Evolutionary conservation across 2,797 vertebrate genomes (phyloP).

Genomic region (Liasis olivaceus): DNA sequence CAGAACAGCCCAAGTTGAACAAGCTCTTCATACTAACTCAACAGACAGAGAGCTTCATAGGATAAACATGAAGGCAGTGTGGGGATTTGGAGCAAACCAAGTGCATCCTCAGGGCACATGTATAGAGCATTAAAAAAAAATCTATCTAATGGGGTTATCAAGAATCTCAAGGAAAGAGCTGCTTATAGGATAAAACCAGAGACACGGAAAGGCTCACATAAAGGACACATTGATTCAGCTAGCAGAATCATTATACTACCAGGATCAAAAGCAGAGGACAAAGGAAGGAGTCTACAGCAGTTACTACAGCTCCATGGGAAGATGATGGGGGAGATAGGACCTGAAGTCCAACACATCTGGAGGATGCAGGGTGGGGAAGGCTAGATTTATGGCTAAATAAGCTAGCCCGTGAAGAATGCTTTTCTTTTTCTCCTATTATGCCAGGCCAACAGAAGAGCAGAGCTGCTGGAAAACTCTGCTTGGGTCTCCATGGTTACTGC

Average conservation of each 20-base stretch:
- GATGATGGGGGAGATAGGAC: neutral
- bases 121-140: neutral
- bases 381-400: neutral
- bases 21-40: neutral
- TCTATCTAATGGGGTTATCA: neutral
- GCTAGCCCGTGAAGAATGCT: neutral
- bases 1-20: neutral
- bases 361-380: neutral
- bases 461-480: neutral
- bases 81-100: neutral
- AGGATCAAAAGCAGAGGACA: neutral
- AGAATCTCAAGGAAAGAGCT: neutral
- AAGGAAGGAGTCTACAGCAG: neutral
- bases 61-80: no score
- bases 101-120: neutral
- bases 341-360: neutral
- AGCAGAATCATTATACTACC: neutral
- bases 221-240: neutral
- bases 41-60: neutral
- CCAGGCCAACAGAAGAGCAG: neutral
- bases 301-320: neutral
- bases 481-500: neutral
- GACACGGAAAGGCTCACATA: neutral
- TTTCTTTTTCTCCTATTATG: neutral
- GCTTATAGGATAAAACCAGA: neutral